These are phyloP conservation scores for Dasysyrphus albostriatus DNA, from an alignment of 2,888 invertebrate genomes.

Conservation along the genomic window DNA sequence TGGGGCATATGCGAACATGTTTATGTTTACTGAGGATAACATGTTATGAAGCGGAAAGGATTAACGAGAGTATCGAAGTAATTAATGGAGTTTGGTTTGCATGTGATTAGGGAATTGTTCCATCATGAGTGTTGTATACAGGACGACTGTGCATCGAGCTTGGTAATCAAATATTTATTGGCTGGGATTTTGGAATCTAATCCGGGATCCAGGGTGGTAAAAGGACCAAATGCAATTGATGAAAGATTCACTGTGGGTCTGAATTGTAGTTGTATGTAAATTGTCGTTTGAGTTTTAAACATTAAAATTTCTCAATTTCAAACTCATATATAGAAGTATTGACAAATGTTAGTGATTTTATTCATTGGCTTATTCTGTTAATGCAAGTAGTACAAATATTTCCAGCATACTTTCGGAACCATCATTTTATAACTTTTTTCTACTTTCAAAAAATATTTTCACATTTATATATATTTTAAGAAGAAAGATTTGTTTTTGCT, in stretches of 20 bases:
- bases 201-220: constrained; percentile 23
- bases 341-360: too few species aligned
- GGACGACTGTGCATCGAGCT: background rate
- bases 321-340: too few species aligned
- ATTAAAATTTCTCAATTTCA: background rate
- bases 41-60: constrained; percentile 73
- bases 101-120: constrained; percentile 51
- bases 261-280: background rate
- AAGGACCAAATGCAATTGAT: constrained; percentile 20
- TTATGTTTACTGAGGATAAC: constrained; percentile 51
- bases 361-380: too few species aligned
- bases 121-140: constrained; percentile 24
- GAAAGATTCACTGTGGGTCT: background rate
- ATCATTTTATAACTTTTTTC: background rate
- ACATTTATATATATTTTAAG: background rate
- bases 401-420: too few species aligned
- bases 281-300: background rate
- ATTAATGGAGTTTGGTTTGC: constrained; percentile 64
- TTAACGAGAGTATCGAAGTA: constrained; percentile 71
- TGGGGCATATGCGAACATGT: background rate
- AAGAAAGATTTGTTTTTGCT: background rate
- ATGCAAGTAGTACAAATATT: too few species aligned
- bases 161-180: constrained; percentile 34
- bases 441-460: background rate
- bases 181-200: constrained; percentile 32